phyloP scores from a whole-genome alignment of 2,113 vertebrate species.

The human (Homo sapiens) region GRCh38 chr5:52510001-52510500 shows the following conservation, averaged over 20 bases:
- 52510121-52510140: background rate
- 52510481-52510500: constrained; percentile 57
- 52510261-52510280: constrained; percentile 76
- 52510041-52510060: background rate
- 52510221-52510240: constrained; percentile 61
- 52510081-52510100: background rate
- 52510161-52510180: background rate
- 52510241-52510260: constrained; percentile 59
- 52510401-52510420: constrained; percentile 79
- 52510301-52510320: constrained; percentile 81
- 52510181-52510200: constrained; percentile 15
- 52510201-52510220: constrained; percentile 35
- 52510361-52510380: constrained; percentile 78
- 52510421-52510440: background rate
- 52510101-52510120: background rate
- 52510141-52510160: background rate
- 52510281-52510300: constrained; percentile 82
- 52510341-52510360: constrained; percentile 81
- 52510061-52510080: constrained; percentile 4
- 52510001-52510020: background rate
- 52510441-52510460: constrained; percentile 80
- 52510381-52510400: constrained; percentile 81
- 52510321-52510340: constrained; percentile 84
- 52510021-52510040: background rate
- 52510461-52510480: constrained; percentile 59